Evolutionary conservation across 2,797 vertebrate genomes (phyloP), one percentile per base, ranked within the genome.

Genomic region (Pygocentrus nattereri): DNA sequence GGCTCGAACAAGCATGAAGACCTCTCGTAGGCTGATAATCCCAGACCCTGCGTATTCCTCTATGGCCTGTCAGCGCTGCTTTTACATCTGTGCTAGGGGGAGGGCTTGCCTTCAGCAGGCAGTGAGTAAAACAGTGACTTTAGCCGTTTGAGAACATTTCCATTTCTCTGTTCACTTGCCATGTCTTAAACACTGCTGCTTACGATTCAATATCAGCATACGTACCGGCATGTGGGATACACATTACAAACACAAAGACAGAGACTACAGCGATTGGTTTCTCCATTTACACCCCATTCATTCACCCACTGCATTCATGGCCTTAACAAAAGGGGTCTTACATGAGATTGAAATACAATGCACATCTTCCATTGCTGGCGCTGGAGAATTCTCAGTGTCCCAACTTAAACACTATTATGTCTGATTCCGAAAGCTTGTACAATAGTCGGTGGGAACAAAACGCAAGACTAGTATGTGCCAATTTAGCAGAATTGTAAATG

Each of bases 1-100:
- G 85, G 72, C 38, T 74, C 50, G 76, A 87, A 86, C 67, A 72
- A 82, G 82, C 75, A 83, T 69, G 84, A 80, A 64, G 68, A 62
- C 67, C 80, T 81, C 76, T 78, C 61, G 79, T 86, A 80, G 80
- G 79, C 80, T 81, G 70, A 85, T 88, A 85, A 85, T 82, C 56
- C 71, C 44, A 67, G 74, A 23, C 77, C 77, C 41, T 56, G 49
- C 21, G 65, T 56, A 76, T 31, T 75, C 65, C 73, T 79, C 81
- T 83, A 41, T 70, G 76, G 71, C 41, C 78, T 81, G 83, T 81
- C 69, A 50, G 58, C 38, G 27, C 73, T 58, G 73, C 74, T 69
- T 64, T 68, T 74, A 76, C 70, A 67, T 49, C 67, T 47, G 41
- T 52, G 23, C 75, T 54, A 34, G 15, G 19, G 81, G 82, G 68